Evolutionary conservation across 2,888 invertebrate genomes (phyloP), one percentile per base, ranked within the genome.

Genomic region (Yponomeuta plumbellus): DNA sequence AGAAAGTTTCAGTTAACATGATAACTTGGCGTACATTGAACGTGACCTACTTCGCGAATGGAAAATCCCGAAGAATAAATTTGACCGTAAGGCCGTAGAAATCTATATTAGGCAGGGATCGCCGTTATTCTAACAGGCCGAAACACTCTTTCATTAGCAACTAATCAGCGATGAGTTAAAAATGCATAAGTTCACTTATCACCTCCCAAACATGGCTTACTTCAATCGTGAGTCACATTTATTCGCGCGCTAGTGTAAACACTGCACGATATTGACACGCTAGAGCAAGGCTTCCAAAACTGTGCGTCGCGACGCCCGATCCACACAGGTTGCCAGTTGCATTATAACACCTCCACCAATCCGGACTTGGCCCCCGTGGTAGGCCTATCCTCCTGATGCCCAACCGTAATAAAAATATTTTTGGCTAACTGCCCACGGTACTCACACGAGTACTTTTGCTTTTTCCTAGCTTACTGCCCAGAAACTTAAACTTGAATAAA

Each of bases 121-220:
- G 76, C 82, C 80, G 80, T 83, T 82, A 81, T 71, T 72, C 76
- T 75, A 72, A 70, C 72, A 77, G 75, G 44, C 79, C 77, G 75
- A 78, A 77, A 75, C 73, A 74, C 74, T 71, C 70, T 70, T 74
- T 73, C 72, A 78, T 80, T 79, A 78, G 76, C 74, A 74, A 68
- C 73, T 72, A 39, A 74, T 75, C 73, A 74, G 72, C 72, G 74
- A 76, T 71, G 76, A 77, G 73, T 40, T 69, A 71, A 70, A 69
- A 70, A 68, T 67, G 66, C 21, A 40, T 57, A 63, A 69, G 68
- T 73, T 71, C 69, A 68, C 65, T 70, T 70, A 70, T 68, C 69
- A 68, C 72, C 65, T 68, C 39, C 56, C 67, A 63, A 67, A 69
- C 68, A 67, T 68, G 66, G 68, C 68, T 68, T 44, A 58, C 68